These are phyloP conservation scores for Hyperoplus immaculatus DNA, from an alignment of 2,797 vertebrate species.

Conservation along the genomic window DNA sequence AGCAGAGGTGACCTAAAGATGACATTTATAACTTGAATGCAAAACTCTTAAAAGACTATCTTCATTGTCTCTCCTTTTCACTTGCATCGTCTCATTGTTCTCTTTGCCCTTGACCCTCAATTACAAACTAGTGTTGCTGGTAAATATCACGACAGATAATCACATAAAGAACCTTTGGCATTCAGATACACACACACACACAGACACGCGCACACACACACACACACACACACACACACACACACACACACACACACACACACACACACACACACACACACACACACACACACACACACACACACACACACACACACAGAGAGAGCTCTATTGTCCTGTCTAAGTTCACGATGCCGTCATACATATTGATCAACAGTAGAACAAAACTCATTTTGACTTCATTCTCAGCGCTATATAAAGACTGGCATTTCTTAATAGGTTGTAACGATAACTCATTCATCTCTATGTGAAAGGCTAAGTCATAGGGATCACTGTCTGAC, in stretches of 20 bases:
- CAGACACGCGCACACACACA: too few relatives aligned
- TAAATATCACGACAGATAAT: conserved; percentile 70
- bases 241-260: too few relatives aligned
- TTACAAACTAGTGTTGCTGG: conserved; percentile 47
- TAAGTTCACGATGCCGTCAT: conserved; percentile 57
- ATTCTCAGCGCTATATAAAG: conserved; percentile 76
- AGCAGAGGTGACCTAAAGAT: not conserved
- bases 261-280: too few relatives aligned
- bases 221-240: too few relatives aligned
- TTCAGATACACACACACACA: conserved; percentile 11
- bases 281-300: too few relatives aligned
- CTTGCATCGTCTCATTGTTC: conserved; percentile 28
- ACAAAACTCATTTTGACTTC: conserved; percentile 80
- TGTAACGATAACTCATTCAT: conserved; percentile 89
- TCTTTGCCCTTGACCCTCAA: conserved; percentile 55
- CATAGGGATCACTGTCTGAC: conserved; percentile 67
- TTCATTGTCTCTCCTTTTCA: conserved; percentile 18
- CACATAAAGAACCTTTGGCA: conserved; percentile 60
- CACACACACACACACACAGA: conserved; percentile 55
- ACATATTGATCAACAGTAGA: conserved; percentile 81
- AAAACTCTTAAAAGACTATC: conserved; percentile 16
- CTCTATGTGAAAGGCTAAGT: conserved; percentile 80
- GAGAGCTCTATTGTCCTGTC: conserved; percentile 58
- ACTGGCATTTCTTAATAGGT: conserved; percentile 86
- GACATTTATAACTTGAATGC: not conserved